phyloP scores from a whole-genome alignment of 23 tunicate genomes.

The Aplidium turbinatum region DNA sequence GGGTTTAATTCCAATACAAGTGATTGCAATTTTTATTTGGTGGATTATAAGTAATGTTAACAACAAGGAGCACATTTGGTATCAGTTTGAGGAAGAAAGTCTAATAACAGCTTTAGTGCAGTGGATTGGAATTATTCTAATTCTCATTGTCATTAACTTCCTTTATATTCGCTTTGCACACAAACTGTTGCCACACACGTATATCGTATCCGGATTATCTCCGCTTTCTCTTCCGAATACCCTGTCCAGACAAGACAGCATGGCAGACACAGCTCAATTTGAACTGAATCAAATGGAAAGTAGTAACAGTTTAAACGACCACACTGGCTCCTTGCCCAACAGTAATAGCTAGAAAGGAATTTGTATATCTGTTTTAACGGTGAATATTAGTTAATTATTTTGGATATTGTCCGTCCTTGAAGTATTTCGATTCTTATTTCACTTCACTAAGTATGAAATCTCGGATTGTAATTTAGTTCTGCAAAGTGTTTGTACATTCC shows the following conservation, averaged over 20 bases:
- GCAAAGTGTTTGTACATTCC: no score
- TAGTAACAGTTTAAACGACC: neutral
- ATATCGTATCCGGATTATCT: slow-evolving; percentile 35
- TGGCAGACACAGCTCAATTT: neutral
- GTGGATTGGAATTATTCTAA: slow-evolving; percentile 37
- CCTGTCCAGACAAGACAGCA: neutral
- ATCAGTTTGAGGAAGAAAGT: slow-evolving; percentile 57
- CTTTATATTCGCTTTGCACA: slow-evolving; percentile 63
- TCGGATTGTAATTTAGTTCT: no score
- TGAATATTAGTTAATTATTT: neutral
- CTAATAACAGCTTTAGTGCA: slow-evolving; percentile 62
- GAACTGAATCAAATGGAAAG: slow-evolving; percentile 10
- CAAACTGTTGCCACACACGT: slow-evolving; percentile 26
- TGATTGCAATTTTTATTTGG: slow-evolving; percentile 56
- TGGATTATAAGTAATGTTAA: slow-evolving; percentile 51
- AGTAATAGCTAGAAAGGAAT: neutral
- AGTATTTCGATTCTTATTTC: no score
- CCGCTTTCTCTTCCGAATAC: neutral
- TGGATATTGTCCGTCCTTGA: no score
- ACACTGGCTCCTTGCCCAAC: neutral
- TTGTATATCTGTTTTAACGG: neutral
- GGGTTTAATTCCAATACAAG: slow-evolving; percentile 56
- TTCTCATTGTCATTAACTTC: slow-evolving; percentile 44
- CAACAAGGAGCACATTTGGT: slow-evolving; percentile 58
- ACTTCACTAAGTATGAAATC: no score